These are phyloP conservation scores for Meandrina meandrites DNA, from an alignment of 92 coral and sea anemone species.

Conservation along the genomic window DNA sequence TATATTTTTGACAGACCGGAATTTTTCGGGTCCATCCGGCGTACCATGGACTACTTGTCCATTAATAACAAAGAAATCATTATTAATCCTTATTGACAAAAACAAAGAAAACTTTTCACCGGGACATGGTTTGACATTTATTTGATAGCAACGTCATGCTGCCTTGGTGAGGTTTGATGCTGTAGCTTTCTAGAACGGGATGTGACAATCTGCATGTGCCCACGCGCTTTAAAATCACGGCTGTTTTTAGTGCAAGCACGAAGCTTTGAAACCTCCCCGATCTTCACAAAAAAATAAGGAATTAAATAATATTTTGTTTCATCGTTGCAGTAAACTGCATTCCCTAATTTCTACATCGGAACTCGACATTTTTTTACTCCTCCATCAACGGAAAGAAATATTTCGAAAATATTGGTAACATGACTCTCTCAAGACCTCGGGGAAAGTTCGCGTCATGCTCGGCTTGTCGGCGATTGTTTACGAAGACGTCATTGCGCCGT, in stretches of 20 bases:
- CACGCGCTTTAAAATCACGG: neutral
- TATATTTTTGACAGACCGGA: neutral
- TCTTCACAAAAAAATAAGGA: neutral
- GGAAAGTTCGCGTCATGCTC: constrained; percentile 20
- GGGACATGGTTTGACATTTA: neutral
- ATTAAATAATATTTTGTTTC: neutral
- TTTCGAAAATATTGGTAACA: neutral
- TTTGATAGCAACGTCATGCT: neutral
- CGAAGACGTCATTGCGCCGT: constrained; percentile 22
- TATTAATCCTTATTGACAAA: neutral
- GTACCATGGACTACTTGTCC: too few relatives aligned
- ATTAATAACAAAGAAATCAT: too few relatives aligned
- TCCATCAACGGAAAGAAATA: too few relatives aligned
- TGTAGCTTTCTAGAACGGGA: constrained; percentile 5
- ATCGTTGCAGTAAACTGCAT: neutral
- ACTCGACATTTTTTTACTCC: too few relatives aligned
- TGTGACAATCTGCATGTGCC: neutral
- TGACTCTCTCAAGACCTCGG: neutral
- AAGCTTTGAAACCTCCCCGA: neutral
- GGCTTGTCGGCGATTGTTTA: constrained; percentile 1
- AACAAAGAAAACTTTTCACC: neutral
- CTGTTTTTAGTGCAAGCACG: neutral
- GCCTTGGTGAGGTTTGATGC: too few relatives aligned
- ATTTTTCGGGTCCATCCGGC: neutral
- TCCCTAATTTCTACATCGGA: too few relatives aligned